phyloP scores from a whole-genome alignment of 2,797 vertebrate species.

The Potorous gilbertii region DNA sequence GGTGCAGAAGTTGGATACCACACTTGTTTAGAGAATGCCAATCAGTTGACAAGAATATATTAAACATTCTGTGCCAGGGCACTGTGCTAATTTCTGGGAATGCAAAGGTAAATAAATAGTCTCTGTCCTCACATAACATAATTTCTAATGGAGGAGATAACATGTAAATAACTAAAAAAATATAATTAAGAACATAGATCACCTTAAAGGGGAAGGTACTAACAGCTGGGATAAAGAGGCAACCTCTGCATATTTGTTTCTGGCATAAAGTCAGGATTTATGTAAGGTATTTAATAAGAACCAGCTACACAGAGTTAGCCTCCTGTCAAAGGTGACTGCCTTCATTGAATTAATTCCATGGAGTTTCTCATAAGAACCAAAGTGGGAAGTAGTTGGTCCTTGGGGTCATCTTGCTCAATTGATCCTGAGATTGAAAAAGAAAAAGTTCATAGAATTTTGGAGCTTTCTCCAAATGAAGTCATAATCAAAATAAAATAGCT shows the following conservation, averaged over 20 bases:
- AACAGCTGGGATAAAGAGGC: background rate
- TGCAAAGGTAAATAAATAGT: background rate
- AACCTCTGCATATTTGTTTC: background rate
- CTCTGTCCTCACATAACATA: background rate
- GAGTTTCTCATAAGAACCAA: background rate
- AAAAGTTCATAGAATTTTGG: background rate
- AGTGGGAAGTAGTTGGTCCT: background rate
- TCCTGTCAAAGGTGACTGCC: background rate
- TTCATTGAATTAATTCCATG: background rate
- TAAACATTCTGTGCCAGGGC: background rate
- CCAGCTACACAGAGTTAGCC: background rate
- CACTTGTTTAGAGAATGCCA: background rate
- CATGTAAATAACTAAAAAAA: background rate
- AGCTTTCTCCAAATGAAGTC: background rate
- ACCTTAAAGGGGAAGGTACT: background rate
- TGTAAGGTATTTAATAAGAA: background rate
- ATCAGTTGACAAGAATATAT: background rate
- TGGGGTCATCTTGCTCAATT: background rate
- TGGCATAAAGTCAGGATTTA: background rate
- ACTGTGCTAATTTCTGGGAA: background rate
- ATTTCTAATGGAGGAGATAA: background rate
- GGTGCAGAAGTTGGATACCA: background rate
- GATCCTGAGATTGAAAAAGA: conserved; percentile 1
- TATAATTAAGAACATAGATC: background rate
- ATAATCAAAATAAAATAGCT: background rate